A percentile compares a stretch with the other conserved stretches of the same genome.
Evolutionary conservation across 2,113 vertebrate species (phyloP).

Genomic region (Callorhinus ursinus): DNA sequence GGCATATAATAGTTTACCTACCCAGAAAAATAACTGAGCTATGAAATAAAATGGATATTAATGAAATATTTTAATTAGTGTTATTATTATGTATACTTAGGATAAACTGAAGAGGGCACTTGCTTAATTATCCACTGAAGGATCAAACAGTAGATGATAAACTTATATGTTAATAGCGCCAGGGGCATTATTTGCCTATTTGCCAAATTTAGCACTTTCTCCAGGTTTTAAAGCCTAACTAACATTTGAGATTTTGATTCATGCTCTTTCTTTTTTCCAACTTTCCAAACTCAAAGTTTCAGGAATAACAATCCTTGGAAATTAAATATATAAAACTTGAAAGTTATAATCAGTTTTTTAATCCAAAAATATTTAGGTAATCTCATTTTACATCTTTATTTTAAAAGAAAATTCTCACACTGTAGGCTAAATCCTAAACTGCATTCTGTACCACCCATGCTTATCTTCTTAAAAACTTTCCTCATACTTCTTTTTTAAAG

Average conservation of each 20-base stretch:
- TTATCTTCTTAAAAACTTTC: neutral
- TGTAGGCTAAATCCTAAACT: neutral
- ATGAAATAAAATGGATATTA: conserved; percentile 71
- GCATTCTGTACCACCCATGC: neutral
- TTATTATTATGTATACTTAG: conserved; percentile 47
- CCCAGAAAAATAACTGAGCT: conserved; percentile 49
- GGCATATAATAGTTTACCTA: conserved; percentile 32
- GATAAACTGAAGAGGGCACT: conserved; percentile 11
- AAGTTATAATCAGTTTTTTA: neutral
- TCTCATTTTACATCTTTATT: neutral
- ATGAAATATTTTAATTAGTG: conserved; percentile 53
- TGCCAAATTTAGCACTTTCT: neutral
- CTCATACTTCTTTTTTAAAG: neutral
- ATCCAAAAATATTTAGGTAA: neutral
- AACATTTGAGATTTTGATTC: neutral
- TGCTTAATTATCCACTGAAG: conserved; percentile 46
- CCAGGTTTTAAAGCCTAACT: neutral
- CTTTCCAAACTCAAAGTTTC: neutral
- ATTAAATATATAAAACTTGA: neutral
- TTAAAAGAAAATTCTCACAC: neutral
- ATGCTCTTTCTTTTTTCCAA: neutral
- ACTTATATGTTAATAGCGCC: neutral
- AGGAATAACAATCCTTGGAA: neutral
- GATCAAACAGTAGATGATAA: neutral
- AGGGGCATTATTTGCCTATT: neutral